Base-by-base conservation (phyloP, 1,140 invertebrate species). In the Eufriesea mexicana region DNA sequence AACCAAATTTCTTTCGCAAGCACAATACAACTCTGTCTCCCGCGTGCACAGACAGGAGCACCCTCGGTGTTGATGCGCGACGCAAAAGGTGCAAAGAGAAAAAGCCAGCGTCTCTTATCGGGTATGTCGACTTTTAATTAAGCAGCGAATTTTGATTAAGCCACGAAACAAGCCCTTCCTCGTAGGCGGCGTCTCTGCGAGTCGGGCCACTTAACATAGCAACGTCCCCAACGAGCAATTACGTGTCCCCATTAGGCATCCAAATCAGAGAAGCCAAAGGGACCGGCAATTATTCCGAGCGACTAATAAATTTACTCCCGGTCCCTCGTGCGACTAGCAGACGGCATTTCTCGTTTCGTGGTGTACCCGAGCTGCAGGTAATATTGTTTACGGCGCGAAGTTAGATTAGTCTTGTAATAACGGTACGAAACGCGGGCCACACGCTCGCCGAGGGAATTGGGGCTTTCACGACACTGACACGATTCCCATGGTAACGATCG, bases 371-470 rank as follows among this genome's bases (percentile, higher is more conserved):
- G 28, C 61, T 55, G 18, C 66, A 35, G 45, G 2, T 67, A 76
- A 90, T 86, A 87, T 89, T 87, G 81, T 90, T 91, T 89, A 90
- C 83, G 85, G 72, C 75, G 79, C 72, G 78, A 90, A 86, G 85
- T 90, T 89, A 86, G 80, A 89, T 89, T 89, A 87, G 82, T 68
- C 83, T 67, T 66, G 76, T 86, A 90, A 89, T 87, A 89, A 89
- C 73, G 86, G 81, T 67, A 88, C 49, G 47, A 68, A 85, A 86
- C 70, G 72, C 45, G 87, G n/a, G 49, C 20, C 20, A n/a, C 59
- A 18, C 72, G 51, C 47, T 14, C 79, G n/a, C 64, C 14, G 51
- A 66, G 81, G 78, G 78, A 84, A 81, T 76, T 79, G 59, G 35
- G 51, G 55, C 62, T 71, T 73, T 55, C 76, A 76, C 81, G 81